Evolutionary conservation across 2,888 invertebrate species (phyloP).

Genomic region (Xestia rhomboidea): DNA sequence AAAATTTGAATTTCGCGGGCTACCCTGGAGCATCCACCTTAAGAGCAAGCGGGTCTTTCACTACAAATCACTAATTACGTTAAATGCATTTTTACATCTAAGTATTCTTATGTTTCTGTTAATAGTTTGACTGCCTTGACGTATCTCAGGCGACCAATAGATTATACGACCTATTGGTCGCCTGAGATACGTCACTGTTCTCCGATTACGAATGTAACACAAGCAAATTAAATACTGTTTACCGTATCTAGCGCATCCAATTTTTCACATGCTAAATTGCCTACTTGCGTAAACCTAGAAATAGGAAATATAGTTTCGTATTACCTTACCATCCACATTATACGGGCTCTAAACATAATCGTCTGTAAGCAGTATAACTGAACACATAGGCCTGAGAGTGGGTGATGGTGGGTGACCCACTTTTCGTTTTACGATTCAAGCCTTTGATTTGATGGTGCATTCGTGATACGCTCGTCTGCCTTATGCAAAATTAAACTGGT

Average conservation of each 20-base stretch:
- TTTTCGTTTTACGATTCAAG: slow-evolving; percentile 59
- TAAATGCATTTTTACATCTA: no score
- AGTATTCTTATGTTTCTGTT: no score
- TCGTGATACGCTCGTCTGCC: slow-evolving; percentile 57
- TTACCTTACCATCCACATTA: neutral
- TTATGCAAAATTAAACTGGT: slow-evolving; percentile 41
- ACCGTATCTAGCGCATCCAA: neutral
- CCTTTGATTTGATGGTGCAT: slow-evolving; percentile 51
- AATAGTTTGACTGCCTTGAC: no score
- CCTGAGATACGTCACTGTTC: no score
- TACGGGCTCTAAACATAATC: neutral
- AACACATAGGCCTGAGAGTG: slow-evolving; percentile 18
- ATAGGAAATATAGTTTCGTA: slow-evolving; percentile 6
- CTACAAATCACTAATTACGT: no score
- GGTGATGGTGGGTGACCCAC: slow-evolving; percentile 48
- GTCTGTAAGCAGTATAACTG: slow-evolving; percentile 14
- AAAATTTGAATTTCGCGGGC: no score
- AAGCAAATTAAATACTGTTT: neutral
- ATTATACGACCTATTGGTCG: no score
- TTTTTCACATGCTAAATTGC: neutral
- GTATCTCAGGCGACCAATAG: no score
- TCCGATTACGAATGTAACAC: neutral
- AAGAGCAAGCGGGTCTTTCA: no score
- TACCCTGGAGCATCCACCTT: no score
- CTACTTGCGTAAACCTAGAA: neutral